These are phyloP conservation scores for Eurystomus glaucurus DNA, from an alignment of 2,797 vertebrate genomes.

Conservation along the genomic window DNA sequence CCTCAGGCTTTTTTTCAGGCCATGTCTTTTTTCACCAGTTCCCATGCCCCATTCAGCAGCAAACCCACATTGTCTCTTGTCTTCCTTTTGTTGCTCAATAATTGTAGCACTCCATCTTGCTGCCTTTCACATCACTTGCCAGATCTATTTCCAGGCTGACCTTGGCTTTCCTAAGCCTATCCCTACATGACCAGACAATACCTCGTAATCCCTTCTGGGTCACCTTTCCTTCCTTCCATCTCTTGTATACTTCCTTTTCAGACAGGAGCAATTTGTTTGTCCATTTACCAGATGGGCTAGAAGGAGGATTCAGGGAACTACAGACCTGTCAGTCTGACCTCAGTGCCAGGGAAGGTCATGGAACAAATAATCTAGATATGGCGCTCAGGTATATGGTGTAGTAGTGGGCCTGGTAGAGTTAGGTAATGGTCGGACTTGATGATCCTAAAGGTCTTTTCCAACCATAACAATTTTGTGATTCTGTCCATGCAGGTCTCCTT, in stretches of 20 bases:
- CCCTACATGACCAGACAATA: neutral
- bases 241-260: neutral
- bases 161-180: neutral
- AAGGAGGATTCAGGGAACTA: too few relatives aligned
- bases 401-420: too few relatives aligned
- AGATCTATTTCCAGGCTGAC: neutral
- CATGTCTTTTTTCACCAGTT: neutral
- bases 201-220: neutral
- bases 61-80: neutral
- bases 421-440: too few relatives aligned
- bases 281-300: too few relatives aligned
- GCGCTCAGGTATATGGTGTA: too few relatives aligned
- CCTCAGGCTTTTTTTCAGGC: neutral
- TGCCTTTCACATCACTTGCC: fast-evolving
- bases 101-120: neutral
- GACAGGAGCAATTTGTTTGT: neutral
- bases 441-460: too few relatives aligned
- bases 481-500: fast-evolving
- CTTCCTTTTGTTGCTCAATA: neutral
- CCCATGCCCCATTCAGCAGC: neutral
- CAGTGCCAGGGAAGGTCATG: too few relatives aligned
- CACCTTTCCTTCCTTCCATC: neutral
- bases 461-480: too few relatives aligned
- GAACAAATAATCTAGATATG: too few relatives aligned
- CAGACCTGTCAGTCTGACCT: too few relatives aligned